Base-by-base conservation (phyloP, 2,888 invertebrate species). In the Poecilus cupreus region DNA sequence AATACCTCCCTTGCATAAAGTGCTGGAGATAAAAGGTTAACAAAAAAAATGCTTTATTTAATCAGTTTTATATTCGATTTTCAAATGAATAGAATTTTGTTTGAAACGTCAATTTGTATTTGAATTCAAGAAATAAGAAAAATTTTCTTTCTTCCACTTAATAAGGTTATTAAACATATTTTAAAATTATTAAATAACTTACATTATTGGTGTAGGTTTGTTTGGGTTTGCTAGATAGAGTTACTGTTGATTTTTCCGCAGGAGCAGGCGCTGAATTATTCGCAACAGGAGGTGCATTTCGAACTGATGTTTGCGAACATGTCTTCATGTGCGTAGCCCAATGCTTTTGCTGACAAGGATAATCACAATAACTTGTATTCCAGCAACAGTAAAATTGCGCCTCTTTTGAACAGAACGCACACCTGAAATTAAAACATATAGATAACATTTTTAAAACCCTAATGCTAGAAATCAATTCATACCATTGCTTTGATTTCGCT, bases 321-420 rank as follows among this genome's bases (percentile, higher is more conserved):
- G 90, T 90, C 78, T 89, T 87, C 91, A 92, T 93, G 88, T 97
- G 97, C 6, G 91, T 89, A 0, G 94, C 89, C 97, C 97, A 97
- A 88, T 97, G 97, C 84, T 93, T 91, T 86, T 95, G 93, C 89
- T 97, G 97, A 86, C 98, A 98, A 1, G 94, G 92, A 87, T 95
- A 95, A 90, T 96, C 95, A 89, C 98, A 98, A 89, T 98, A 98
- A 76, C 96, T 94, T 0, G 97, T 97, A 90, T 97, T 98, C 97
- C 98, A 98, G 87, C 98, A 98, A 87, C 98, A 98, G 89, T 97
- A 97, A 88, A 96, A 96, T 85, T 95, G 93, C 0, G 98, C 96
- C 89, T 97, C 97, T 84, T 95, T 94, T 49, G 92, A 92, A 89
- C 98, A 98, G 87, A 93, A 92, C 0, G 96, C 94, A 88, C 98